Evolutionary conservation across 1,140 invertebrate genomes (phyloP), one percentile per base, ranked within the genome.

Genomic region (Brachionus manjavacas): DNA sequence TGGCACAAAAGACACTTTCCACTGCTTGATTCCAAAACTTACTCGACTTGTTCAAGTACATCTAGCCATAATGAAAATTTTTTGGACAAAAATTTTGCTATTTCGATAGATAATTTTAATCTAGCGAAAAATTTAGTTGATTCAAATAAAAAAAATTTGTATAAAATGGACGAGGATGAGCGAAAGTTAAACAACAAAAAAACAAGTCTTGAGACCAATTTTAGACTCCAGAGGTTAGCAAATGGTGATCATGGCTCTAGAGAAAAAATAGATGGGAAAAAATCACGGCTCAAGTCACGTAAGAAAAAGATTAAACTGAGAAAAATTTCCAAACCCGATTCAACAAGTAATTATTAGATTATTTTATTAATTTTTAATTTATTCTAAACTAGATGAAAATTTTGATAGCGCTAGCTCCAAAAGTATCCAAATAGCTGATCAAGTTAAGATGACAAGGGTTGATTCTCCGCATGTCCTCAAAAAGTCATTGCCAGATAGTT

Each of bases 401-500:
- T 68, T 3, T 3, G 66, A 68, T 4, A 23, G 28, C 9, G 16
- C 7, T 6, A 68, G n/a, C 4, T 31, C 11, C 23, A 68, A 68
- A 68, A 39, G 25, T 31, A n/a, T n/a, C 11, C 11, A 68, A 31
- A 20, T 14, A 41, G 43, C 39, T 16, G 39, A 72, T 3, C 3
- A 41, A 20, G 8, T 41, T 20, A 41, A 72, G 16, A 39, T 41
- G 68, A 72, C 25, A 60, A 35, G 79, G 46, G 52, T 81, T 12
- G 55, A 81, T 20, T 81, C 79, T 25, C 79, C 79, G n/a, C 79
- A 81, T 64, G 20, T 41, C 9, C 52, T 81, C 1, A 68, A 46
- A 60, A 81, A 81, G 25, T 81, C 79, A 39, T 7, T 64, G 39
- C 79, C 79, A 60, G 52, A 81, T 64, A 39, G 35, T 25, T 81